Evolutionary conservation across 1,140 invertebrate species (phyloP), one percentile per base, ranked within the genome.

Genomic region (Oryzaephilus surinamensis): DNA sequence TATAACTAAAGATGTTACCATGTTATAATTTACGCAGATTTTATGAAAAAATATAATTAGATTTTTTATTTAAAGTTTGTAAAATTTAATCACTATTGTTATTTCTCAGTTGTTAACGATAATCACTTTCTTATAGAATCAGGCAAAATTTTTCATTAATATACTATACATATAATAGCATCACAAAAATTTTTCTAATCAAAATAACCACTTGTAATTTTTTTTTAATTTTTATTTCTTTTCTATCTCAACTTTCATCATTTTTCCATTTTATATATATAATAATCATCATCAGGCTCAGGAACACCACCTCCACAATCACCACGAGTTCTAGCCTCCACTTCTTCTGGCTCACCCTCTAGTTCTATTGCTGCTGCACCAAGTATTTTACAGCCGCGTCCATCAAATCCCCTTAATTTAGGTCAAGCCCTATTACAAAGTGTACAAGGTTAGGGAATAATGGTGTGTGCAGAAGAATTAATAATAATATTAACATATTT

Each of bases 381-480:
- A 39, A 37, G 42, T 28, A n/a, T n/a, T n/a, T n/a, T n/a, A n/a
- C n/a, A n/a, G n/a, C 39, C 45, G 17, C 54, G 46, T 24, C 50
- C 51, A 14, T n/a, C n/a, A n/a, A 52, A 45, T 24, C 39, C 55
- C 8, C 48, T 65, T 31, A 64, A 58, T 56, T 51, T 67, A 33
- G 55, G 61, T 32, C 55, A 64, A 42, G 64, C 58, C 28, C 45
- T 67, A 45, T 58, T 64, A 40, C 64, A 65, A 51, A 55, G 55
- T 41, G 57, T 63, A 29, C 64, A 66, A 66, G 63, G 63, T 66
- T 57, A 58, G 55, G 40, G 27, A 14, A 38, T n/a, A n/a, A n/a
- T n/a, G n/a, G 10, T 38, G 41, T 38, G 32, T 43, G 35, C 27
- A 38, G 23, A 11, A 24, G 8, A 11, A n/a, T n/a, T n/a, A n/a